These are phyloP conservation scores for Sciurus carolinensis DNA, from an alignment of 2,797 vertebrate genomes.

Conservation along the genomic window DNA sequence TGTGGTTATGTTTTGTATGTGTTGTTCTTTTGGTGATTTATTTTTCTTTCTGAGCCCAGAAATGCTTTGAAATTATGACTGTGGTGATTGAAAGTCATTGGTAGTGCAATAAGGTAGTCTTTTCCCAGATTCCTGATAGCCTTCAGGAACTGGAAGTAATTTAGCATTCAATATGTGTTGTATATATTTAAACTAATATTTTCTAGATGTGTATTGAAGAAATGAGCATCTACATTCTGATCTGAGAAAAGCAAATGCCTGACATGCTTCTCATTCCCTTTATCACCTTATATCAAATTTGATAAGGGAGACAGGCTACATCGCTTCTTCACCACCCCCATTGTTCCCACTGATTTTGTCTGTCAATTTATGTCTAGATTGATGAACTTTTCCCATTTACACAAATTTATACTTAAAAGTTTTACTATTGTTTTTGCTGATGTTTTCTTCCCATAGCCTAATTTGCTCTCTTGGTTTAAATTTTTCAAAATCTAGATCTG, in stretches of 20 bases:
- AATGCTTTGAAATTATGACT: neutral
- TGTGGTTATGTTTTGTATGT: neutral
- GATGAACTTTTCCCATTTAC: neutral
- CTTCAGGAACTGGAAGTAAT: neutral
- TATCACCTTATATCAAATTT: neutral
- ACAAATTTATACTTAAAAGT: neutral
- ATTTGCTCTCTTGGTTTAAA: neutral
- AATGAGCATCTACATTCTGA: neutral
- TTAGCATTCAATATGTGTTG: neutral
- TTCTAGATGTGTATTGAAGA: neutral
- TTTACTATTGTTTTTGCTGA: neutral
- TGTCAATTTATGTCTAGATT: neutral
- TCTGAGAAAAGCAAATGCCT: neutral
- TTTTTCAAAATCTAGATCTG: neutral
- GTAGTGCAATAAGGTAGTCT: neutral
- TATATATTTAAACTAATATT: neutral
- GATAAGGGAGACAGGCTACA: neutral
- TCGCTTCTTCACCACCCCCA: neutral
- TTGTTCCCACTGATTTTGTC: neutral
- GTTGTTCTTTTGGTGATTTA: neutral
- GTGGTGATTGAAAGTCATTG: neutral
- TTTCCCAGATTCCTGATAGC: neutral
- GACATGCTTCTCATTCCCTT: neutral
- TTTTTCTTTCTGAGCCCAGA: neutral
- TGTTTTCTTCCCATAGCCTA: neutral